Conservation (phyloP, 2,113 vertebrate genomes). For the Lathamus discolor region DNA sequence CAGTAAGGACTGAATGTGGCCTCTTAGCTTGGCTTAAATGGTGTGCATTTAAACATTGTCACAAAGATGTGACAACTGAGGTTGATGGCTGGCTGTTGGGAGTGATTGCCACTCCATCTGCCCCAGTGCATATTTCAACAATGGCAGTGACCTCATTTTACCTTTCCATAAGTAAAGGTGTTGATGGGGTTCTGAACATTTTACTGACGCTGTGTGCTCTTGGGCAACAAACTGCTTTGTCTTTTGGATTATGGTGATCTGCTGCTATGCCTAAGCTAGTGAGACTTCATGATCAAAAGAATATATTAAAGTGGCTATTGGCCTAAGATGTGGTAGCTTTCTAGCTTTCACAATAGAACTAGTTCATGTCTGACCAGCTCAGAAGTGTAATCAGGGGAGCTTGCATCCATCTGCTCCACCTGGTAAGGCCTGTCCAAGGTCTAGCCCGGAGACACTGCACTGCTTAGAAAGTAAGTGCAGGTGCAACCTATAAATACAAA, state of each 20-base stretch:
- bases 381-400: not conserved
- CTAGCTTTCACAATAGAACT: not conserved
- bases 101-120: not conserved
- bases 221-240: not conserved
- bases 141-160: not conserved
- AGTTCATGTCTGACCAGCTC: not conserved
- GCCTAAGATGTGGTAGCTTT: not conserved
- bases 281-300: not conserved
- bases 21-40: not conserved
- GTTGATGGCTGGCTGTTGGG: not conserved
- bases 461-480: not conserved
- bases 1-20: not conserved
- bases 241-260: not conserved
- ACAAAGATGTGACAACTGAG: not conserved
- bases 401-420: not conserved
- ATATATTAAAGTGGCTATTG: not conserved
- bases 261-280: not conserved
- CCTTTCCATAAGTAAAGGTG: not conserved
- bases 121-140: accelerated
- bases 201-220: not conserved
- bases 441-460: not conserved
- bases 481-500: not conserved
- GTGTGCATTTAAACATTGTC: not conserved
- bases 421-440: not conserved
- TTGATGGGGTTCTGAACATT: not conserved